phyloP scores from a whole-genome alignment of 2,797 vertebrate genomes.

The Anguilla megastoma region DNA sequence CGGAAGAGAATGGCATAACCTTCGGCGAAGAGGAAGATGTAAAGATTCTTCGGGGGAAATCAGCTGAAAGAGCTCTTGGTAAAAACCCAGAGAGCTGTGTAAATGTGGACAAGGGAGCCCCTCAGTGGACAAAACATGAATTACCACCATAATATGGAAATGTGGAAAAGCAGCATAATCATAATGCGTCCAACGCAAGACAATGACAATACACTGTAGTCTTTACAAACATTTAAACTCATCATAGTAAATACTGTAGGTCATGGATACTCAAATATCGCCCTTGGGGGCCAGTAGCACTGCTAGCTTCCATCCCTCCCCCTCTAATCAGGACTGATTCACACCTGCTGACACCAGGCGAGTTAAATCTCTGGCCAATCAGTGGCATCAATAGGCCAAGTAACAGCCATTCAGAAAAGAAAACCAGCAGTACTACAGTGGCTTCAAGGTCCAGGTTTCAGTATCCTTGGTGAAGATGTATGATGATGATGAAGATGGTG shows the following conservation, averaged over 20 bases:
- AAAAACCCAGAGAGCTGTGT: slow-evolving; percentile 22
- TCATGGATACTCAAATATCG: too few relatives aligned
- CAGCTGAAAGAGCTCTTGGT: slow-evolving; percentile 20
- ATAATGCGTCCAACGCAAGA: slow-evolving; percentile 43
- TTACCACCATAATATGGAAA: slow-evolving; percentile 31
- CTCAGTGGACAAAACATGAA: slow-evolving; percentile 62
- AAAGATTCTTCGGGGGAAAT: neutral
- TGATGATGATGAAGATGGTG: too few relatives aligned
- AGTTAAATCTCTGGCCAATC: neutral
- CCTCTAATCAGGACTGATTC: neutral
- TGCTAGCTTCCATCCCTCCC: too few relatives aligned
- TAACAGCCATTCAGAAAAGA: neutral
- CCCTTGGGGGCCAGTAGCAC: too few relatives aligned
- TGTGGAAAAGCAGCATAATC: slow-evolving; percentile 32
- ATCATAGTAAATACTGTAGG: too few relatives aligned
- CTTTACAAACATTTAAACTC: too few relatives aligned
- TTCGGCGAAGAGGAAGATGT: neutral
- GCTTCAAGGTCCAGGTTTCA: too few relatives aligned
- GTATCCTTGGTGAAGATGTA: too few relatives aligned
- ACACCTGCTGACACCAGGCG: neutral
- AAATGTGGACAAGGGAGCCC: slow-evolving; percentile 67
- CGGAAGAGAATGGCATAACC: neutral
- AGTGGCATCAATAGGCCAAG: neutral
- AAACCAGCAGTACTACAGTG: neutral
- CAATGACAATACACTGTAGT: neutral